Evolutionary conservation across 2,113 vertebrate species (phyloP).

Genomic region (Corydoras sp.): DNA sequence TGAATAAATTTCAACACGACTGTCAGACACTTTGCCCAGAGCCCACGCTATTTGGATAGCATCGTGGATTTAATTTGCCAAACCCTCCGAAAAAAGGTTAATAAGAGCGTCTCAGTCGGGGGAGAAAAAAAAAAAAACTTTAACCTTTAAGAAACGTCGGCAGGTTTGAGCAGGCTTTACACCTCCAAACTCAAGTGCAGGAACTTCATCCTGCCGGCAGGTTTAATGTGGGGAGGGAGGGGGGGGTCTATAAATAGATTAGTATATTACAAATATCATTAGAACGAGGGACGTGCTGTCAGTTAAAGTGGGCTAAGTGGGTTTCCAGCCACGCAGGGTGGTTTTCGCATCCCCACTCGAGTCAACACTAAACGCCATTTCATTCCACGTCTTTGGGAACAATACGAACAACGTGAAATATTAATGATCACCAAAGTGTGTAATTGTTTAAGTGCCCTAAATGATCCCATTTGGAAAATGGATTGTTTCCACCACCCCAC

Average conservation of each 20-base stretch:
- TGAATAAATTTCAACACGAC: slow-evolving; percentile 57
- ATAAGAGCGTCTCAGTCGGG: slow-evolving; percentile 46
- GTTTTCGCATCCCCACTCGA: background rate
- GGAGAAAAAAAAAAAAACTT: slow-evolving; percentile 20
- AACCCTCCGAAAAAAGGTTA: slow-evolving; percentile 51
- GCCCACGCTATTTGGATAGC: slow-evolving; percentile 53
- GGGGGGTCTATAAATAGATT: slow-evolving; percentile 38
- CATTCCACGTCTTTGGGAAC: slow-evolving; percentile 63
- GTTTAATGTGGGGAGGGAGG: too few relatives aligned
- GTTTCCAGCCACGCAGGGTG: background rate
- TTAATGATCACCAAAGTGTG: slow-evolving; percentile 68
- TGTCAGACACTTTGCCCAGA: slow-evolving; percentile 51
- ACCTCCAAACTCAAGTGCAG: slow-evolving; percentile 30
- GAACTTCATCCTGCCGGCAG: slow-evolving; percentile 30
- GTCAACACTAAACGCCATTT: slow-evolving; percentile 32
- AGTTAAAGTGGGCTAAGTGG: background rate
- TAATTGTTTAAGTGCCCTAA: slow-evolving; percentile 86
- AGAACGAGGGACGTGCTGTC: slow-evolving; percentile 9
- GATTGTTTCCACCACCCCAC: slow-evolving; percentile 72
- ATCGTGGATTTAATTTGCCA: slow-evolving; percentile 59
- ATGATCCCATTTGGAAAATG: slow-evolving; percentile 80
- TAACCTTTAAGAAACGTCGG: slow-evolving; percentile 55
- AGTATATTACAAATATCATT: slow-evolving; percentile 37
- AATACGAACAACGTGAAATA: slow-evolving; percentile 71
- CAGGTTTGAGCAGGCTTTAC: slow-evolving; percentile 45